Evolutionary conservation across 1,140 invertebrate genomes (phyloP).

Genomic region (Glossosoma conforme): DNA sequence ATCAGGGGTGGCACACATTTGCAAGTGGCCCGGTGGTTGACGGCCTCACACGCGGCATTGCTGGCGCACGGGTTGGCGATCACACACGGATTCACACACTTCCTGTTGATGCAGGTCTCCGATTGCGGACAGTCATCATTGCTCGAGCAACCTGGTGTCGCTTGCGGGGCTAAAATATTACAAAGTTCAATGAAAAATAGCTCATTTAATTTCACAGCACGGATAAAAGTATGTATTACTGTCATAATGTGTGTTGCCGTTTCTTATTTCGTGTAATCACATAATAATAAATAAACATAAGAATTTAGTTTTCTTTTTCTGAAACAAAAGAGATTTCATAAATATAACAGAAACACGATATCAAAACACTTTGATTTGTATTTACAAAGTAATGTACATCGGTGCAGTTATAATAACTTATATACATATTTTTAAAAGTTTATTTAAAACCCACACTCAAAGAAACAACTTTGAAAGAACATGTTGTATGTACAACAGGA

Average conservation of each 20-base stretch:
- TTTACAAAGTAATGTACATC: neutral
- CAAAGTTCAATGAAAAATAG: too few species aligned
- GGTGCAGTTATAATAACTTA: neutral
- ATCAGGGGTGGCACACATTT: conserved; percentile 67
- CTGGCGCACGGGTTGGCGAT: conserved; percentile 69
- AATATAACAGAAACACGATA: neutral
- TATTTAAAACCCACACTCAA: too few species aligned
- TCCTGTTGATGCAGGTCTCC: conserved; percentile 67
- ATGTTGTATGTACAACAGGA: too few species aligned
- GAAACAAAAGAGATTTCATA: too few species aligned
- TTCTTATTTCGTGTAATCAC: neutral
- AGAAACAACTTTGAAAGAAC: too few species aligned
- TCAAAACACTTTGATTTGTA: neutral
- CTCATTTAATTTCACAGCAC: too few species aligned
- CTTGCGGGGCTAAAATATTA: conserved; percentile 41
- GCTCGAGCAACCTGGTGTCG: conserved; percentile 59
- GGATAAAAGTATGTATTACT: too few species aligned
- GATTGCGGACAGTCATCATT: conserved; percentile 67
- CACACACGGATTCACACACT: conserved; percentile 73
- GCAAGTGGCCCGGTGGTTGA: conserved; percentile 72
- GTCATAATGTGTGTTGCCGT: conserved; percentile 22
- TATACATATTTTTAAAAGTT: neutral
- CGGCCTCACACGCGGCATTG: conserved; percentile 71
- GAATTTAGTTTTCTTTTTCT: too few species aligned
- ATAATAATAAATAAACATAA: too few species aligned